Evolutionary conservation across 2,888 invertebrate species (phyloP).

Genomic region (Amblyjoppa proteus): DNA sequence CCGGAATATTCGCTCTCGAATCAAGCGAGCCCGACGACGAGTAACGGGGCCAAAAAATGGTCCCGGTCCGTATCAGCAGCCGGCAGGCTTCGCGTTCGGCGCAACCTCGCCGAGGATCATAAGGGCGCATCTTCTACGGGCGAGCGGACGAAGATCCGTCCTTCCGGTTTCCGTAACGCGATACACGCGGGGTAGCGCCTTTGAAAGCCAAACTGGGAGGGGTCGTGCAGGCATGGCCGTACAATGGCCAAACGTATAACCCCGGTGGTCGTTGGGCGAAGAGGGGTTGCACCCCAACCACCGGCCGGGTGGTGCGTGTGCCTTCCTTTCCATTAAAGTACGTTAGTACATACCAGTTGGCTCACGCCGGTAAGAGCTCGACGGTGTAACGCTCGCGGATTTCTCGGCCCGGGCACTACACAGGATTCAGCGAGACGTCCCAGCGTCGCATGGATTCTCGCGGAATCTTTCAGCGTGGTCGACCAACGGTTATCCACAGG

Average conservation of each 20-base stretch:
- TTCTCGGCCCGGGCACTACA: constrained; percentile 48
- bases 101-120: background rate
- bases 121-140: background rate
- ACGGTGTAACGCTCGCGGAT: constrained; percentile 34
- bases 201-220: constrained; percentile 54
- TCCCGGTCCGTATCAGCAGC: constrained; percentile 9
- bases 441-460: constrained; percentile 27
- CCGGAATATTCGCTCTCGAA: background rate
- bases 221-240: constrained; percentile 65
- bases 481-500: constrained; percentile 36
- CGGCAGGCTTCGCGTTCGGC: constrained; percentile 13
- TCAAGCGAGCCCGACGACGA: constrained; percentile 7
- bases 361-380: constrained; percentile 66
- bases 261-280: constrained; percentile 62
- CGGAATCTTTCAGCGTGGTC: constrained; percentile 32
- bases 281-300: constrained; percentile 68
- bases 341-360: constrained; percentile 75
- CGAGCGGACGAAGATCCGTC: background rate
- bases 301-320: constrained; percentile 68
- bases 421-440: constrained; percentile 52
- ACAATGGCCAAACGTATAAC: constrained; percentile 75
- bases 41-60: constrained; percentile 15
- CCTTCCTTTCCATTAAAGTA: constrained; percentile 73
- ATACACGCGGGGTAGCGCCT: constrained; percentile 11
- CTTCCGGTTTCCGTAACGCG: background rate